Base-by-base conservation (phyloP, 1,140 invertebrate genomes). In the Ectropis grisescens region DNA sequence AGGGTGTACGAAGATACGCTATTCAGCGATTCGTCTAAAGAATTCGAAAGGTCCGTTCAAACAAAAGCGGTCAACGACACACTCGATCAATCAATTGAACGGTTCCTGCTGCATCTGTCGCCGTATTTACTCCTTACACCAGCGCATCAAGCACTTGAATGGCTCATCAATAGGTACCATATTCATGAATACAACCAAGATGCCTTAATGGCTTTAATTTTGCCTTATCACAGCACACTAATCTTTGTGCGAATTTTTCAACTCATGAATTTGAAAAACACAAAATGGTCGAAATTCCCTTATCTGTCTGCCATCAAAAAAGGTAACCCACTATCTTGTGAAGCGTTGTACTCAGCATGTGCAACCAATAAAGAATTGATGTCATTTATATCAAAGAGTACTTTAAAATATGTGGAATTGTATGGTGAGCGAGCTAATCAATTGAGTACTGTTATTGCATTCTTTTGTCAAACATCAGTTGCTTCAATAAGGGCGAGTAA, bases 151-250 rank as follows among this genome's bases (percentile, higher is more conserved):
- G 89, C 93, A 11, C 69, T 98, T 13, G 97, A 98, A 85, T 98
- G 96, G 96, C 82, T 98, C 1, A 88, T 98, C 29, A 86, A 92
- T 41, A 89, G 95, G 55, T 98, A 91, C 70, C 88, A 91, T 29
- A 91, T 98, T 41, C 93, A 98, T 57, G 83, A 92, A 30, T 98
- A 91, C 62, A 98, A 98, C 62, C 86, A 87, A 35, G 88, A 93
- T 62, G 87, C 90, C 1, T 86, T 97, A 19, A 80, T 98, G 41
- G 83, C 89, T 41, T 81, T 93, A 24, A 90, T 94, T 33, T 64
- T 98, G 25, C 96, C 97, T 0, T 98, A 96, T 66, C 94, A 97
- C 76, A 92, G 96, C 53, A 94, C 93, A 10, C 90, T 90, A 41
- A 90, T 93, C 31, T 98, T 98, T 83, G 87, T 92, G 0, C 85